Evolutionary conservation across 2,113 vertebrate genomes (phyloP).

Genomic region (Conger conger): DNA sequence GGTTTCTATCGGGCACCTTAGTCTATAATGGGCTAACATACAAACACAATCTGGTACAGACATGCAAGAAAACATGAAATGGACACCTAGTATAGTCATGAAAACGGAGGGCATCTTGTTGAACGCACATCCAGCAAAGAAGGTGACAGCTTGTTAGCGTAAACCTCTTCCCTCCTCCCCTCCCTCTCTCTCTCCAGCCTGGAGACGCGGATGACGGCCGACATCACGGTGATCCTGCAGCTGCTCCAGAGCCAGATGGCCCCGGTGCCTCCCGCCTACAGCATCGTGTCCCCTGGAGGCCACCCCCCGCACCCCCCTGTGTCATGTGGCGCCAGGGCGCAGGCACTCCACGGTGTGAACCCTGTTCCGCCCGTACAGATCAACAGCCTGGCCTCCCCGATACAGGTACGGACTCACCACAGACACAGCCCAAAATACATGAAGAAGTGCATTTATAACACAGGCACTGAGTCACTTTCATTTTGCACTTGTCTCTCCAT

Average conservation of each 20-base stretch:
- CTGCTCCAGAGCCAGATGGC: slow-evolving; percentile 86
- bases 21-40: no score
- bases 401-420: slow-evolving; percentile 68
- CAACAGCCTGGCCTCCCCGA: slow-evolving; percentile 41
- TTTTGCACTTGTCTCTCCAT: no score
- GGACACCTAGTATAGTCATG: no score
- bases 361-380: slow-evolving; percentile 51
- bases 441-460: not conserved
- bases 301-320: slow-evolving; percentile 60
- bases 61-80: no score
- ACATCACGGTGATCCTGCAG: slow-evolving; percentile 88
- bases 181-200: slow-evolving; percentile 67
- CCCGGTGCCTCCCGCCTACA: slow-evolving; percentile 80
- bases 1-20: no score
- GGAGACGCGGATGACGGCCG: slow-evolving; percentile 88
- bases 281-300: slow-evolving; percentile 71
- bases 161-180: not conserved
- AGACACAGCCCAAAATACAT: not conserved
- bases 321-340: slow-evolving; percentile 66
- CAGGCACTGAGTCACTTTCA: not conserved
- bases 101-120: no score
- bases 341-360: slow-evolving; percentile 60
- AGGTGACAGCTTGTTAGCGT: no score
- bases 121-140: no score
- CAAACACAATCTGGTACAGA: no score